Evolutionary conservation across 2,113 vertebrate species (phyloP).

Genomic region (Plecotus auritus): DNA sequence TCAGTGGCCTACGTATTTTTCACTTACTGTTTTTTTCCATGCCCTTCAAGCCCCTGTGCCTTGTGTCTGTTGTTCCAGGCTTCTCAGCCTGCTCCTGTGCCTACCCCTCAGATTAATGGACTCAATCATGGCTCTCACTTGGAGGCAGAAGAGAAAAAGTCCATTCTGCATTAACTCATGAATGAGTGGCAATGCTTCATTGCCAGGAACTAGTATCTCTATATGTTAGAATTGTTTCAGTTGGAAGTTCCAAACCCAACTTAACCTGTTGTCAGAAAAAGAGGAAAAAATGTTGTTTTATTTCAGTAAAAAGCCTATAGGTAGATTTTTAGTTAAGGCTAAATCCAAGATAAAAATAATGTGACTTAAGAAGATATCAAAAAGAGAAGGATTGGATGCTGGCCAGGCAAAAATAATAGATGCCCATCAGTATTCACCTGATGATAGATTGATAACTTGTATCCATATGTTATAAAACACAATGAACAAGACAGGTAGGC

Average conservation of each 20-base stretch:
- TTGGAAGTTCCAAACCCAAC: neutral
- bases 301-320: neutral
- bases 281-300: neutral
- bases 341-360: constrained; percentile 8
- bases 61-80: neutral
- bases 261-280: neutral
- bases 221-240: neutral
- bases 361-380: neutral
- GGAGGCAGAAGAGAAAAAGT: neutral
- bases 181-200: neutral
- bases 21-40: neutral
- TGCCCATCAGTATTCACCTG: neutral
- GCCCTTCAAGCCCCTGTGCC: neutral
- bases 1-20: neutral
- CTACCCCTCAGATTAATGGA: neutral
- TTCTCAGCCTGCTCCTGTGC: neutral
- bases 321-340: neutral
- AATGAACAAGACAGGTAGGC: neutral
- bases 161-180: neutral
- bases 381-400: neutral
- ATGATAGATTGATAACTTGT: neutral
- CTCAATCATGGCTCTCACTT: neutral
- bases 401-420: neutral
- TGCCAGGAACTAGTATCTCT: neutral
- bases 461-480: neutral